Base-by-base conservation (phyloP, 2,113 vertebrate genomes). In the Galemys pyrenaicus region DNA sequence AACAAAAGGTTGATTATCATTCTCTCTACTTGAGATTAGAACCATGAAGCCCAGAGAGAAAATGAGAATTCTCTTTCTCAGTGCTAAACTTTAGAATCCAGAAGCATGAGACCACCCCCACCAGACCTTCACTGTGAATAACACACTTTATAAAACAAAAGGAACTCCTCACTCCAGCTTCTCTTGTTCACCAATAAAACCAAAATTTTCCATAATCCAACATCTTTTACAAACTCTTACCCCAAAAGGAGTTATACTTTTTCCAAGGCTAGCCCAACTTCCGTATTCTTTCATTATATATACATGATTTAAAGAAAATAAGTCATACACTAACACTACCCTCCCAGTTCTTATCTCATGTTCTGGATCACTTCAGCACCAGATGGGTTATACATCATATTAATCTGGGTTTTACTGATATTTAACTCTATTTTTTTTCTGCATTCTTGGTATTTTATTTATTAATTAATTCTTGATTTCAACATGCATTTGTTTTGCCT, bases 101-200 rank as follows among this genome's bases (percentile, higher is more conserved):
- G 56, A 60, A 80, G 75, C 15, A 24, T 5, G 46, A 51, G 22
- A 3, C 4, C 44, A 44, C 30, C 3, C 32, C 44, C 20, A 44
- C 15, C 11, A 58, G n/a, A 79, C 5, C 54, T 56, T 10, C 78
- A 73, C 32, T 32, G 1, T 41, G 15, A 64, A 28, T 62, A 77
- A 70, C 44, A 68, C 3, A 35, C 3, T 77, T 64, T 6, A 71
- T 22, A 32, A 58, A 46, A 70, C 19, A 46, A 6, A 3, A 37
- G 39, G 13, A 77, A 24, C 4, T 56, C 24, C 7, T 9, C 16
- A 2, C n/a, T 0, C 2, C 5, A 15, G 2, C 41, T 9, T 56
- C 3, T 35, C 22, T 51, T 30, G 4, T 41, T 67, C 16, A 51
- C 1, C 17, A 35, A 87, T 13, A 44, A 79, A 65, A n/a, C 3